Base-by-base conservation (phyloP, 2,797 vertebrate genomes). In the Mormyrus hasselquistii region DNA sequence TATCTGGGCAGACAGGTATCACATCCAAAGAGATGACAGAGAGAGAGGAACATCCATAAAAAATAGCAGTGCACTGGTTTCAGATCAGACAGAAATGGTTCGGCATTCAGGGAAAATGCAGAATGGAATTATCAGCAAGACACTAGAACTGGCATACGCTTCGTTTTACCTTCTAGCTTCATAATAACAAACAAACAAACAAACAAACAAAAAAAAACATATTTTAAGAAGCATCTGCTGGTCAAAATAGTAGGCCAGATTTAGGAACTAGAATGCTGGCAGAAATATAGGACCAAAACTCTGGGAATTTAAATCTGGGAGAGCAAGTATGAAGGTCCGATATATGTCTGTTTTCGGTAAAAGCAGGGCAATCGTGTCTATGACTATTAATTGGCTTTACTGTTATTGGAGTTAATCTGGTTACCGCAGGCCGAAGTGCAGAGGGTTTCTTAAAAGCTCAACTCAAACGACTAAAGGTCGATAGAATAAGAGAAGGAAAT, bases 51-150 rank as follows among this genome's bases (percentile, higher is more conserved):
- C 89, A 90, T 90, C 87, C 89, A 90, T 50, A 88, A 65, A 65
- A 49, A 84, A 91, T 93, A 94, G 94, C 94, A 94, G 93, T 93
- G 91, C 94, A 95, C 92, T 94, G 94, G 53, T 55, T 65, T 65
- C 89, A 89, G 86, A 65, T 89, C 89, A 89, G 86, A 89, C 89
- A 89, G 86, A 88, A 90, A 90, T 84, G 87, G 44, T 57, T 85
- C 50, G 41, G 87, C 89, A 90, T 90, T 90, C 89, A 88, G 62
- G 87, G 59, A 88, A 89, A 88, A 87, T 90, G 89, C 89, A 90
- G 82, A 62, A 83, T 93, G 92, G 92, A 65, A 94, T 94, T 95
- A 88, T 93, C 94, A 93, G 95, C 95, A 95, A 95, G 94, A 94
- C 95, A 95, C 82, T 62, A 83, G 90, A 91, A 87, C 87, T 89